These are phyloP conservation scores for Ormyrus pomaceus DNA, from an alignment of 2,888 invertebrate species.

Conservation along the genomic window DNA sequence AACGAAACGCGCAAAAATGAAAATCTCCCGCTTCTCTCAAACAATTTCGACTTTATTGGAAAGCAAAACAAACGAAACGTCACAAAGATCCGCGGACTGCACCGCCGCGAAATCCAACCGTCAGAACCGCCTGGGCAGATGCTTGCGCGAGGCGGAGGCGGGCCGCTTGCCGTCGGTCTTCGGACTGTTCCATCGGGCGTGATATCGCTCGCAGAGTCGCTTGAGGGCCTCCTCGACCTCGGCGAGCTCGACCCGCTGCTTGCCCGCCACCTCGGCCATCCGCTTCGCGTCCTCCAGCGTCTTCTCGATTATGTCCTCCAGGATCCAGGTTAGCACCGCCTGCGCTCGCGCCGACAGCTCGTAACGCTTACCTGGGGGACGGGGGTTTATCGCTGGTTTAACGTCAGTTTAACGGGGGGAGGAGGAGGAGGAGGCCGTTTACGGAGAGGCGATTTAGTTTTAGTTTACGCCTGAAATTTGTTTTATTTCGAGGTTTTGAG, in stretches of 20 bases:
- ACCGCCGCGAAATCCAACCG: no score
- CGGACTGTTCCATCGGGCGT: slow-evolving; percentile 41
- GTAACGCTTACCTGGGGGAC: slow-evolving; percentile 62
- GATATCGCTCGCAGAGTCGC: slow-evolving; percentile 65
- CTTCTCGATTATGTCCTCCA: slow-evolving; percentile 71
- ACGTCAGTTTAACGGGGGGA: no score
- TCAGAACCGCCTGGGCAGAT: no score
- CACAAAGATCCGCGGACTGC: no score
- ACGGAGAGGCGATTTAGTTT: no score
- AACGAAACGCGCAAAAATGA: no score
- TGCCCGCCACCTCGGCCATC: slow-evolving; percentile 68
- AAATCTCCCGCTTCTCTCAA: no score
- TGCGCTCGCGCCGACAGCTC: slow-evolving; percentile 67
- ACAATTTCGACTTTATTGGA: no score
- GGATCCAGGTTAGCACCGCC: slow-evolving; percentile 66
- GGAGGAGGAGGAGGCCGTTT: background rate
- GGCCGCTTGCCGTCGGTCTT: slow-evolving; percentile 5
- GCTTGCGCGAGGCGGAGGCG: no score
- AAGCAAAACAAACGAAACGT: no score
- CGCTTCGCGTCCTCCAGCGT: slow-evolving; percentile 70
- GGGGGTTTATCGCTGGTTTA: background rate
- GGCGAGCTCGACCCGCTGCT: slow-evolving; percentile 65
- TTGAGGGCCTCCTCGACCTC: slow-evolving; percentile 70
- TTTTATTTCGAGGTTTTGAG: no score
- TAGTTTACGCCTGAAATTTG: no score